Percentiles rank a stretch among this genome's conserved stretches.
These are phyloP conservation scores for Coregonus ussuriensis DNA, from an alignment of 2,797 vertebrate species.

Conservation along the genomic window DNA sequence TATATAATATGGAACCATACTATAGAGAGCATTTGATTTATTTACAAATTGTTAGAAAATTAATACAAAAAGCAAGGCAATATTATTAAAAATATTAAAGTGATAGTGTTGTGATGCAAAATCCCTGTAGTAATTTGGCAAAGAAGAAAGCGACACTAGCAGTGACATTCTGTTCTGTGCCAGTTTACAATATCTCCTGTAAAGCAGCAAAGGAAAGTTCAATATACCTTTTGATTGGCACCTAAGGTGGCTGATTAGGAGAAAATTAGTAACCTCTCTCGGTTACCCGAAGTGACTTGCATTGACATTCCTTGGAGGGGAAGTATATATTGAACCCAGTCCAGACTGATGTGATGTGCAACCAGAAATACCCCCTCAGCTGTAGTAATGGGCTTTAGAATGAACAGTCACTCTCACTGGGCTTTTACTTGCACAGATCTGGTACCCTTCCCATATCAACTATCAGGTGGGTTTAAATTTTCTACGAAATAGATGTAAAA, in stretches of 20 bases:
- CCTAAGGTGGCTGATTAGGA: neutral
- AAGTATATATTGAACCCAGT: neutral
- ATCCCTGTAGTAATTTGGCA: neutral
- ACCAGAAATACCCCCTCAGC: neutral
- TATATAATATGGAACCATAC: too few species aligned
- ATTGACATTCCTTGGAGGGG: neutral
- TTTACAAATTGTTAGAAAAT: neutral
- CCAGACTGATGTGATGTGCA: neutral
- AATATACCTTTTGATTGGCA: neutral
- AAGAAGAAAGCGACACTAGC: too few species aligned
- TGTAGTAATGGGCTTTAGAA: neutral
- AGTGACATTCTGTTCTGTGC: neutral
- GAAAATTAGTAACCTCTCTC: neutral
- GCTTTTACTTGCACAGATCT: neutral
- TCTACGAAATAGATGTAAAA: neutral
- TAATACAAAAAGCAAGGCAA: neutral
- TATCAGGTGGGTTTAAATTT: neutral
- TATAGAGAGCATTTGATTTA: neutral
- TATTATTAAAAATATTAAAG: too few species aligned
- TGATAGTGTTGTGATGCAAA: too few species aligned
- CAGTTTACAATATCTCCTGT: neutral
- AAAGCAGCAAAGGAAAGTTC: neutral
- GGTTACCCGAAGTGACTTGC: neutral
- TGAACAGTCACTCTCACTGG: neutral
- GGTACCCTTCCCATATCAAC: neutral